A percentile compares a stretch with the other conserved stretches of the same genome.
These are phyloP conservation scores for Porites evermanni DNA, from an alignment of 92 coral and sea anemone genomes.

Conservation along the genomic window DNA sequence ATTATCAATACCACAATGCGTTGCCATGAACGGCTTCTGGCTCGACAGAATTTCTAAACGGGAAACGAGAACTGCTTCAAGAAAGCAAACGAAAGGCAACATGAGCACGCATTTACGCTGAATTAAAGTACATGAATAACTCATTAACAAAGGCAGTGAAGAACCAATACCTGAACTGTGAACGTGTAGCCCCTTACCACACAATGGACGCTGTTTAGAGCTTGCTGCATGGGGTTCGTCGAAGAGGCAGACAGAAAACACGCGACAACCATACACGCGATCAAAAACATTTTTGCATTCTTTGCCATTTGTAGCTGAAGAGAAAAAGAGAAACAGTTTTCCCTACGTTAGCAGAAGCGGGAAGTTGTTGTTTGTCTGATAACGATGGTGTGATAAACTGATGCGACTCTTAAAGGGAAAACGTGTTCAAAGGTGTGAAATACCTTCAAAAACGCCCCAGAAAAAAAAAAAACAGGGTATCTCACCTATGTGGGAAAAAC, in stretches of 20 bases:
- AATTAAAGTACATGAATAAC: too few species aligned
- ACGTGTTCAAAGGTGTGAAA: neutral
- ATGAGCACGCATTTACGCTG: too few species aligned
- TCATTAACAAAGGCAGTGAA: too few species aligned
- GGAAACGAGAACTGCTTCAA: too few species aligned
- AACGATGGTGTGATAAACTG: neutral
- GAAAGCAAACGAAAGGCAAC: too few species aligned
- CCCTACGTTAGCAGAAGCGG: neutral
- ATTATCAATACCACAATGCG: too few species aligned
- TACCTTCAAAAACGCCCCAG: neutral
- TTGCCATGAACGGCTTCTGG: too few species aligned
- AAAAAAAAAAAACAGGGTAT: too few species aligned
- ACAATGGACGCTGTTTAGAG: constrained; percentile 56
- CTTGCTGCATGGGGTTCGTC: constrained; percentile 48
- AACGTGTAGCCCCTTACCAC: constrained; percentile 31
- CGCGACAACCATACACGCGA: constrained; percentile 5
- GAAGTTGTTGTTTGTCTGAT: neutral
- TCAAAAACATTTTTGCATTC: neutral
- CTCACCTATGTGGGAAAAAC: neutral
- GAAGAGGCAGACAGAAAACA: neutral
- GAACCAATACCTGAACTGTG: constrained; percentile 24
- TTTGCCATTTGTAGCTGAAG: constrained; percentile 29
- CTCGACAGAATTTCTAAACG: too few species aligned
- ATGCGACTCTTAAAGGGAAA: neutral
- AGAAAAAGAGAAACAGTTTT: neutral